Evolutionary conservation across 2,113 vertebrate genomes (phyloP), one percentile per base, ranked within the genome.

Genomic region (Nesoenas mayeri): DNA sequence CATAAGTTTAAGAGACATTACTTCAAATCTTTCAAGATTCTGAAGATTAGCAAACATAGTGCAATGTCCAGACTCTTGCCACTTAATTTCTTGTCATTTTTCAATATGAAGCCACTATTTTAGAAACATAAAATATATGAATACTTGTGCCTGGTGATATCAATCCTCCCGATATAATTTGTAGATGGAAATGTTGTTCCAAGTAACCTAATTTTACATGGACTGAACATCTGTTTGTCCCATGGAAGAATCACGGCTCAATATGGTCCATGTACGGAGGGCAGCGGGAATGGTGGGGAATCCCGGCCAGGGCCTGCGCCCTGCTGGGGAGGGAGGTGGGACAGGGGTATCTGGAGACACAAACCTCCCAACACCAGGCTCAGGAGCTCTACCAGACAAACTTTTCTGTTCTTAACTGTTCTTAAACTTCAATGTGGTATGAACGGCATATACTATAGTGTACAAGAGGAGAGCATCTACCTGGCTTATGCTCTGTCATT

Each of bases 371-470:
- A 44, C 2, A 25, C 16, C 64, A 67, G 91, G 80, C 77, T 79
- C 60, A 12, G 3, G 61, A 83, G 61, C 66, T 70, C 83, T 70
- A 70, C 56, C 61, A 74, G 26, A 86, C 32, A 18, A 81, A 53
- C 48, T 50, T 81, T 71, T 67, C 60, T 75, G 28, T 26, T 34
- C 75, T 79, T 24, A 79, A 53, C 53, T 84, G 80, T 50, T 94
- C 96, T 96, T 95, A 96, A 96, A 95, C 89, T 97, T 95, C 69
- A 73, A 26, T 94, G 96, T 98, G 96, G 97, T 96, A 96, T 72
- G 78, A 96, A 95, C 71, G 95, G 96, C 89, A 98, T 97, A 98
- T 91, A 96, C 96, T 97, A 98, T 87, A 97, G 97, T 96, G 97
- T 97, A 97, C 97, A 96, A 91, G 80, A 93, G 96, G 91, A 94